Evolutionary conservation across 2,888 invertebrate species (phyloP), one percentile per base, ranked within the genome.

Genomic region (Acronicta aceris): DNA sequence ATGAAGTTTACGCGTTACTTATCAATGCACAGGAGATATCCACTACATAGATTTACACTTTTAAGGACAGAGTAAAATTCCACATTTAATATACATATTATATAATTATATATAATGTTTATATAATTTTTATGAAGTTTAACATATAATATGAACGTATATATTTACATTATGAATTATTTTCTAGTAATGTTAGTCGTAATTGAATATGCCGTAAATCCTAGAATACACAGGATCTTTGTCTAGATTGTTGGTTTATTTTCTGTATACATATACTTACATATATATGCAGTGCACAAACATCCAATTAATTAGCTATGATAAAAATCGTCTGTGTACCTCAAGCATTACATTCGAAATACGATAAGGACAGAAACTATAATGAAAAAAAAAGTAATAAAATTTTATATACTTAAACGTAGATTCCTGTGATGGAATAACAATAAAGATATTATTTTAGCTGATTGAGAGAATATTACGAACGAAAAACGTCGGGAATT

Each of bases 11-110:
- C 25, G 54, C 51, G n/a, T 54, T 59, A 61, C 45, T 59, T 65
- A 59, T 17, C n/a, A 33, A 66, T 71, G 62, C 76, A 71, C 55
- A 64, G 50, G 64, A 59, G 47, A 55, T 66, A 65, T 49, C 15
- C 64, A 65, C 56, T 30, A 71, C 61, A 59, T 51, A 61, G 71
- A 71, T 68, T 57, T 64, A 73, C 66, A 71, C 52, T 65, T 55
- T 46, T 48, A 65, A 64, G 56, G 65, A 73, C 61, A 71, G 73
- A 65, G 43, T 58, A 61, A 64, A 62, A 56, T 55, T 49, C 59
- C n/a, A 59, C 59, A 10, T 27, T 52, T 12, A 42, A 48, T 72
- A 68, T 63, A 73, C 57, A 61, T 50, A 58, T 43, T 10, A 47
- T 17, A 38, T 43, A 41, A 12, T 10, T 36, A 15, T 40, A 68